Conservation (phyloP, 2,797 vertebrate species). For the Acanthurus tractus region DNA sequence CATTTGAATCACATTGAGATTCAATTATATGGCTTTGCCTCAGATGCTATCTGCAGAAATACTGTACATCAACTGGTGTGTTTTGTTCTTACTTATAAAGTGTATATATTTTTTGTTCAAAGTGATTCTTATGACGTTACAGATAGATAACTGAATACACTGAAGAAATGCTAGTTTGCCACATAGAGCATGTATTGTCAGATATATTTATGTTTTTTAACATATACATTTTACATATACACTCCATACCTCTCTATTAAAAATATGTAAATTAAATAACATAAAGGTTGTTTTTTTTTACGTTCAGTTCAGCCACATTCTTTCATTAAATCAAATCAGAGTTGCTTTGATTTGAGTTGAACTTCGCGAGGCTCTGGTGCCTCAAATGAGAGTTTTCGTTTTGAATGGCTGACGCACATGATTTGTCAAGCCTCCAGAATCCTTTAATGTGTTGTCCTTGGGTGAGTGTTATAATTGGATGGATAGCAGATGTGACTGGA, state of each 20-base stretch:
- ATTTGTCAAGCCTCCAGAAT: conserved; percentile 65
- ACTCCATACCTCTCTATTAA: not conserved
- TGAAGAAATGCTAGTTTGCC: not conserved
- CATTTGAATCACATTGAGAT: not conserved
- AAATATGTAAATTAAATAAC: not conserved
- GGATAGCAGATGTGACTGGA: conserved; percentile 63
- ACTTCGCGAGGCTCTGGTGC: conserved; percentile 26
- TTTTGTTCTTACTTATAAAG: not conserved
- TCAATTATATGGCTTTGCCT: not conserved
- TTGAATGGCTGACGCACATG: conserved; percentile 44
- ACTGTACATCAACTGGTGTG: not conserved
- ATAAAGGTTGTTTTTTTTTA: not conserved
- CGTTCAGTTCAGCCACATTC: conserved; percentile 4
- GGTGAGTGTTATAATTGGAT: conserved; percentile 67
- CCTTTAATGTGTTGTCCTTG: conserved; percentile 69
- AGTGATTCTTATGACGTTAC: not conserved
- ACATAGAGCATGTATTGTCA: not conserved
- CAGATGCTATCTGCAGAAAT: no score
- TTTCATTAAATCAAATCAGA: not conserved
- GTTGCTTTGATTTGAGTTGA: conserved; percentile 39
- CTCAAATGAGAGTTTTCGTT: conserved; percentile 48
- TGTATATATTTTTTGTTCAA: not conserved
- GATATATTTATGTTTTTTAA: no score
- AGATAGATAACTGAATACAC: not conserved
- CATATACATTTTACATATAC: no score